phyloP scores from a whole-genome alignment of 2,888 invertebrate species.

The Cheilosia variabilis region DNA sequence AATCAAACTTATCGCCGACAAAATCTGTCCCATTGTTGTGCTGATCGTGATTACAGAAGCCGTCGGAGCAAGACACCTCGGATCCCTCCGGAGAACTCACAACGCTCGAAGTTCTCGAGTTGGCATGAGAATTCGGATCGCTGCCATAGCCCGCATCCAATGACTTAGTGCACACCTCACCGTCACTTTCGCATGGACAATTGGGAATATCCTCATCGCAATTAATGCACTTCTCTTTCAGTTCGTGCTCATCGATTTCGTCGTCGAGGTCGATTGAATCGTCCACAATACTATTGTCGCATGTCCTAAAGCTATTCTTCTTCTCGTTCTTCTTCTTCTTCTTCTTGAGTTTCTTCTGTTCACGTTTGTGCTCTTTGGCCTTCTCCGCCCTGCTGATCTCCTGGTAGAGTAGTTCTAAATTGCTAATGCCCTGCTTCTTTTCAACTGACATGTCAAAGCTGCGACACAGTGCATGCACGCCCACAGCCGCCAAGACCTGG shows the following conservation, averaged over 20 bases:
- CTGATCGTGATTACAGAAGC: slow-evolving; percentile 91
- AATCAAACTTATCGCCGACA: slow-evolving; percentile 71
- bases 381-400: slow-evolving; percentile 94
- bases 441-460: slow-evolving; percentile 96
- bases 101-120: slow-evolving; percentile 89
- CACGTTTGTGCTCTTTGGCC: slow-evolving; percentile 92
- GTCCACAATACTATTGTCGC: slow-evolving; percentile 78
- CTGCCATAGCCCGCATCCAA: slow-evolving; percentile 96
- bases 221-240: slow-evolving; percentile 77
- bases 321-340: slow-evolving; percentile 89
- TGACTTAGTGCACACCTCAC: slow-evolving; percentile 84
- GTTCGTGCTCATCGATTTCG: slow-evolving; percentile 76
- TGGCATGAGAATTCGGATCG: slow-evolving; percentile 87
- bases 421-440: slow-evolving; percentile 93
- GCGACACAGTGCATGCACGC: slow-evolving; percentile 93
- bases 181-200: slow-evolving; percentile 85
- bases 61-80: slow-evolving; percentile 94
- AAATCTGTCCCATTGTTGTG: slow-evolving; percentile 67
- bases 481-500: slow-evolving; percentile 94
- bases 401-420: slow-evolving; percentile 93
- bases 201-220: slow-evolving; percentile 80
- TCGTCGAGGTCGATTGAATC: slow-evolving; percentile 79
- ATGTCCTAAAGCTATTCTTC: slow-evolving; percentile 82
- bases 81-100: slow-evolving; percentile 95
- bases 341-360: slow-evolving; percentile 92